Conservation (phyloP, 2,888 invertebrate species). For the Yponomeuta cagnagella region DNA sequence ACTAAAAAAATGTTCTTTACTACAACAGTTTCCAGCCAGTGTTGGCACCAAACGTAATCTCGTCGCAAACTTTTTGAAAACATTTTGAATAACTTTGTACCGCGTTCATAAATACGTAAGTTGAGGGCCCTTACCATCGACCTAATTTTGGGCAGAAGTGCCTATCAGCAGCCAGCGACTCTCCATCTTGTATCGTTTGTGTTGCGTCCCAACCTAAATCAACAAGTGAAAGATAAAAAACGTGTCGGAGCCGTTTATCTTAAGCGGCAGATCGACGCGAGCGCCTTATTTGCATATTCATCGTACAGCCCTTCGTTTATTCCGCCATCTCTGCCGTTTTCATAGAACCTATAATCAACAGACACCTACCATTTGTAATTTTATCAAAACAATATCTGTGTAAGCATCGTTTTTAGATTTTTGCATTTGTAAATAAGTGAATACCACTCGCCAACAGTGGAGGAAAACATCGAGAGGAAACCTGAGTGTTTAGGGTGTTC, state of each 20-base stretch:
- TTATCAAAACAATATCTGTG: background rate
- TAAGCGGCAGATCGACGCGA: conserved; percentile 42
- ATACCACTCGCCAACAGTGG: no score
- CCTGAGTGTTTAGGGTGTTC: no score
- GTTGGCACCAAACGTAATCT: no score
- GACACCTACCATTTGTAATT: background rate
- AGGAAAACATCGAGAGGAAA: no score
- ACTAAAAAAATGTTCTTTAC: no score
- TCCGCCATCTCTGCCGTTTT: background rate
- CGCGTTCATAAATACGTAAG: no score
- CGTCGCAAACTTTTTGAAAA: no score
- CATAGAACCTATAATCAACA: background rate
- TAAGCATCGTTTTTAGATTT: background rate
- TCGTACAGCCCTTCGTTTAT: conserved; percentile 27
- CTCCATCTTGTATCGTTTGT: background rate
- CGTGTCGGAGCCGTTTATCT: conserved; percentile 35
- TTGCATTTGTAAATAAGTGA: no score
- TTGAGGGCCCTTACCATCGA: background rate
- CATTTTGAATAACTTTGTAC: no score
- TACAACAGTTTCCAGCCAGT: no score
- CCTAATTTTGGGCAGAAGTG: background rate
- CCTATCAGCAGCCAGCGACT: background rate
- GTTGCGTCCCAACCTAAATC: conserved; percentile 23
- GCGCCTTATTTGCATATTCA: conserved; percentile 59
- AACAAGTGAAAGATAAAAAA: conserved; percentile 35